Evolutionary conservation across 1,140 invertebrate genomes (phyloP), one percentile per base, ranked within the genome.

Genomic region (Drosophila subobscura): DNA sequence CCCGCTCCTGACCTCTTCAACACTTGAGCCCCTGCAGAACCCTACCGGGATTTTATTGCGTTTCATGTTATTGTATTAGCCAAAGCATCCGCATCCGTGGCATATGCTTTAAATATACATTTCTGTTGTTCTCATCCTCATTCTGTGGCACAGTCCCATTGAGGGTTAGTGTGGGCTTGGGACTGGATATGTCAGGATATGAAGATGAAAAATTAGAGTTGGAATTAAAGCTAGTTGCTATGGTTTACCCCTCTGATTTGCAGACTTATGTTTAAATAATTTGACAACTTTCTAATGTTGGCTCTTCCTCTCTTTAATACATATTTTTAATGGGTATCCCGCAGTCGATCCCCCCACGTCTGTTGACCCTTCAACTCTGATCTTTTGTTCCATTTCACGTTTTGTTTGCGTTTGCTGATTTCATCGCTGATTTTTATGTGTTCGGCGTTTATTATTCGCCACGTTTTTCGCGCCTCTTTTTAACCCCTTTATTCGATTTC

Each of bases 11-110:
- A 25, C 14, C 52, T n/a, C 40, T n/a, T 12, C 22, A 54, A 25
- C 49, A 67, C 65, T 68, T 54, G 65, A 68, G 29, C 20, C 23
- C 20, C 7, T 29, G 27, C 25, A 46, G 40, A 65, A 47, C 16
- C 60, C 51, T 22, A 58, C 51, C 46, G 53, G 63, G 63, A 68
- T 74, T 86, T 86, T 88, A 86, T 86, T 81, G 83, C 77, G 73
- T 88, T 88, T 78, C 67, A 81, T 78, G 75, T 85, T 85, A 85
- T 85, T 85, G 64, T 85, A 86, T 85, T 85, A 77, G 77, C 77
- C 68, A 55, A 68, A 68, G 64, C 64, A 70, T 68, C 51, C 63
- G 50, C 64, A 68, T 70, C 66, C 66, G 46, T 63, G 79, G 78
- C 79, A 83, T 83, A 83, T 78, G 79, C 75, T 60, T 84, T 79